Evolutionary conservation across 2,113 vertebrate genomes (phyloP), one percentile per base, ranked within the genome.

Genomic region (Poeciliopsis prolifica): DNA sequence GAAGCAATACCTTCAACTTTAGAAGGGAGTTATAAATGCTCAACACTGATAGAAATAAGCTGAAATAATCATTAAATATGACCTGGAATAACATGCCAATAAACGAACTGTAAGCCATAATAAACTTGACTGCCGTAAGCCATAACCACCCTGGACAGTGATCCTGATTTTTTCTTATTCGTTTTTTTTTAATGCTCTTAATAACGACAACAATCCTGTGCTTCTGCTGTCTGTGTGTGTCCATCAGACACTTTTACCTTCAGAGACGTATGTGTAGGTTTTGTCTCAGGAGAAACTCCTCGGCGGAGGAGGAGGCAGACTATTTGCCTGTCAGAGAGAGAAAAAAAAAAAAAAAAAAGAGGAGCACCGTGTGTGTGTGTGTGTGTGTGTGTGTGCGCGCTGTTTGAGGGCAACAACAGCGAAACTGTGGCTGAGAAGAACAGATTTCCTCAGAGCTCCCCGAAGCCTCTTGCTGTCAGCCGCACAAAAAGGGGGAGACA

Each of bases 91-190:
- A 65, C 28, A 37, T 83, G 77, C 83, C 74, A 78, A 65, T 65
- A 22, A 24, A 17, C 85, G 48, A 84, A 84, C 26, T 65, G 78
- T 83, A 90, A 92, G 87, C 87, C 91, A 87, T 87, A 86, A 2
- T 29, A 60, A 82, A 83, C 71, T 72, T 5, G 84, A 77, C 63
- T 71, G 68, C 72, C 66, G 74, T 61, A 87, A 91, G 89, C 89
- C 88, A 89, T 91, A 90, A 71, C 54, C 67, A 5, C 75, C 64
- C 22, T 3, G 77, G 60, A 83, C 65, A 60, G 71, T 70, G 74
- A 74, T 42, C 68, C 28, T 70, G 66, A 82, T 70, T 24, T 37
- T 28, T 37, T 37, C 35, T 11, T 37, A 37, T 37, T 37, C 10
- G 1, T 37, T 37, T 37, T 37, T 37, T 9, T 54, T 19, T 22